Evolutionary conservation across 2,113 vertebrate species (phyloP), one percentile per base, ranked within the genome.

Genomic region (Trogon melanurus): DNA sequence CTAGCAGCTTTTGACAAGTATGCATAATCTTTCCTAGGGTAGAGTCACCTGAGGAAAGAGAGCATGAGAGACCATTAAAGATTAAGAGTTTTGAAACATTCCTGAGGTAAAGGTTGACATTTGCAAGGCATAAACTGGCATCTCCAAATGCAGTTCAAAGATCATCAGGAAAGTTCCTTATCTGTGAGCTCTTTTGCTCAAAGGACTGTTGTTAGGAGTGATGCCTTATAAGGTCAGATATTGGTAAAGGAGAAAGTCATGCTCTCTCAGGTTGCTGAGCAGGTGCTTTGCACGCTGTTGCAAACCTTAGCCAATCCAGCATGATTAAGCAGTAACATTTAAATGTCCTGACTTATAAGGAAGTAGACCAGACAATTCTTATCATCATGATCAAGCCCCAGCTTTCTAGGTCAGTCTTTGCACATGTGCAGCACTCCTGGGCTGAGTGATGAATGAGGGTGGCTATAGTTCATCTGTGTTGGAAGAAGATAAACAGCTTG

Each of bases 11-110:
- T 81, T 92, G 92, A 95, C 85, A 96, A 86, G 54, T 89, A 21
- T 92, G 79, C 82, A 92, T 97, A 95, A 96, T 93, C 89, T 96
- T 97, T 85, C 79, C 92, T 93, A 95, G 69, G 44, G 58, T 91
- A 91, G 69, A 94, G 74, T 96, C 93, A 97, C 78, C 65, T 76
- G 86, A 91, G 94, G 90, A 95, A 95, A 93, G 50, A 91, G 22
- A 91, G 11, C 58, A 69, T 84, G 74, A 95, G 79, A 91, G 65
- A 89, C 65, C 78, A 82, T 92, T 96, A 96, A 97, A 86, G 75
- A 69, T 76, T 23, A 60, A 83, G 75, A 94, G 62, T 94, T 95
- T 84, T 94, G 50, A 36, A 79, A 64, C 57, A 81, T 76, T 91
- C 13, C 48, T 73, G 64, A 91, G 44, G 51, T 88, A 93, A 92